Base-by-base conservation (phyloP, 1,140 invertebrate genomes). In the Plectus sambesii region DNA sequence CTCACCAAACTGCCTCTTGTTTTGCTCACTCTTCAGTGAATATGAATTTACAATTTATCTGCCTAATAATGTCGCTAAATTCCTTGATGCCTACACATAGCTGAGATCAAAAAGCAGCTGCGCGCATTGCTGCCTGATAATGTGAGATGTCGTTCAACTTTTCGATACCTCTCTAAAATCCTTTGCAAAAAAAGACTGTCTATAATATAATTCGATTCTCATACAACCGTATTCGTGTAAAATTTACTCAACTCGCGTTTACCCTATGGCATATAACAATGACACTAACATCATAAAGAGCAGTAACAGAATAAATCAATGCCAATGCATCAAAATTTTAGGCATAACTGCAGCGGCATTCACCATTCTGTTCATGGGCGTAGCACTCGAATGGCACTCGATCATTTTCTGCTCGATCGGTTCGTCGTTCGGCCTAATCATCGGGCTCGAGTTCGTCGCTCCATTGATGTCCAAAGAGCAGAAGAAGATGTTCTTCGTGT, bases 401-500 rank as follows among this genome's bases (percentile, higher is more conserved):
- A 22, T 59, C 6, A 17, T 54, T 12, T 25, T 59, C 3, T 42
- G 38, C 24, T 49, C 50, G 9, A 9, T 53, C 8, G 56, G 56
- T n/a, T 49, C 43, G n/a, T 23, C 45, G 3, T 15, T 48, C 5
- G 51, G 56, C 8, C 33, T 53, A 23, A 42, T 59, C 26, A 0
- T 58, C 19, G 56, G 56, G 6, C 41, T 59, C 15, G 35, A 60
- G 19, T 42, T 24, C 37, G 30, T 60, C 25, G 55, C 54, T 25
- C 47, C 26, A 2, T 12, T 22, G 9, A 33, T 56, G 19, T 40
- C 24, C 8, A 22, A 36, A 9, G 15, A 29, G 15, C 45, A 60
- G 45, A 62, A 62, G 60, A 62, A 66, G 42, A 65, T 68, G 59
- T 27, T 62, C 17, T 66, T 66, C 43, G 63, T 66, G 15, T 55